Base-by-base conservation (phyloP, 37 sponge, comb jelly and placozoan species). In the Tethya wilhelma region DNA sequence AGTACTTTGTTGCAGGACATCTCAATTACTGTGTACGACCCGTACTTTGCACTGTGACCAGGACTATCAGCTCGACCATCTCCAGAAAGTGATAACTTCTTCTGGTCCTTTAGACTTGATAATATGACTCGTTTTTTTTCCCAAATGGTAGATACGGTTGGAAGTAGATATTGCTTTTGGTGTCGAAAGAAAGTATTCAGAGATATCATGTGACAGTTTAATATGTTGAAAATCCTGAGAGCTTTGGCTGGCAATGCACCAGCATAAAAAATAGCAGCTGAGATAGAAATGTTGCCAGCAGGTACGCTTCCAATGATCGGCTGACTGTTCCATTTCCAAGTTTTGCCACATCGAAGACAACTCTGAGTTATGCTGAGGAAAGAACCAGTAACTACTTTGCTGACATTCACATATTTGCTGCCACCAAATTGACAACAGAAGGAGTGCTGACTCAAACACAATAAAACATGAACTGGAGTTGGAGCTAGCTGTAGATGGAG, bases 21-120 rank as follows among this genome's bases (percentile, higher is more conserved):
- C 20, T 87, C 89, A 53, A 87, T 49, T 1, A 80, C 37, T 12
- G 73, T 67, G 62, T 87, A 87, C 19, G 77, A 65, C 1, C 89
- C 89, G 74, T 44, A 87, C 74, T 89, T 82, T 20, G 89, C 79
- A 70, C 67, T 68, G 30, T 89, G 79, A 14, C 82, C 89, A 43
- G 89, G 81, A 74, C 81, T 80, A 59, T 80, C 88, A 26, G 68
- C 37, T 49, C 88, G 59, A 0, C 88, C 88, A 74, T 87, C 88
- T 29, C 88, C 88, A 62, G 70, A 77, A 32, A 87, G 36, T 4
- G 32, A 4, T 7, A 86, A 42, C 9, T 36, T 8, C 22, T 38
- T 6, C 12, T 38, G 44, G 65, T 73, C 64, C 34, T 39, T 58
- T 56, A 31, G 75, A 11, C 44, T 28, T 37, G 37, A 20, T 7